A percentile compares a stretch with the other conserved stretches of the same genome.
These are phyloP conservation scores for Microchirus variegatus DNA, from an alignment of 2,797 vertebrate species.

Conservation along the genomic window DNA sequence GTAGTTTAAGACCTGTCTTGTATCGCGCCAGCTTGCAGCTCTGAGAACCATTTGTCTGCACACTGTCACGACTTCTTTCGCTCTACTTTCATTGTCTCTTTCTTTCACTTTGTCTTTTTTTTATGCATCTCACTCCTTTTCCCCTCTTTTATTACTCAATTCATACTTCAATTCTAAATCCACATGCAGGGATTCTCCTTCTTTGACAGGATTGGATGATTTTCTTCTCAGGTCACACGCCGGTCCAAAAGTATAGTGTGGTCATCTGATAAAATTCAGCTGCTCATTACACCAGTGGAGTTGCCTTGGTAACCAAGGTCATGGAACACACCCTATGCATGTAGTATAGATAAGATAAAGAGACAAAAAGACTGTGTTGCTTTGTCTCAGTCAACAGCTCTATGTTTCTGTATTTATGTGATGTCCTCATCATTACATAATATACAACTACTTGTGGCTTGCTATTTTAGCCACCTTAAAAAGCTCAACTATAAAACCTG, in stretches of 20 bases:
- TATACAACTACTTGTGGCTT: too few species aligned
- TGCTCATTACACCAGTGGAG: neutral
- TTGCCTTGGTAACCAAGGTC: neutral
- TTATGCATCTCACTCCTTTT: constrained; percentile 33
- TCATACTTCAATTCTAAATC: constrained; percentile 45
- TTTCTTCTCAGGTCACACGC: too few species aligned
- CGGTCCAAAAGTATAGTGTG: neutral
- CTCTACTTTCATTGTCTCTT: constrained; percentile 21
- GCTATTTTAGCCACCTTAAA: too few species aligned
- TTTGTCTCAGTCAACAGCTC: neutral
- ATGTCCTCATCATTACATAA: too few species aligned
- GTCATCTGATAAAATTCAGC: neutral
- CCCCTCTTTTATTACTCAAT: constrained; percentile 9
- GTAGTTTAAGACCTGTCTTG: constrained; percentile 77
- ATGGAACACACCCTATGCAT: neutral
- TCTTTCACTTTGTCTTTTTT: constrained; percentile 29
- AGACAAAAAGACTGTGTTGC: neutral
- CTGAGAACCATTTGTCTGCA: constrained; percentile 55
- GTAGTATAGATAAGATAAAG: neutral
- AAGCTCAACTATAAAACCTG: too few species aligned
- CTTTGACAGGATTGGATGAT: constrained; percentile 17
- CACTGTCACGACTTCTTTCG: constrained; percentile 7
- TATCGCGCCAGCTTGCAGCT: constrained; percentile 56
- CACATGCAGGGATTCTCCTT: constrained; percentile 15
- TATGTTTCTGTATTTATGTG: too few species aligned